A percentile compares a stretch with the other conserved stretches of the same genome.
Evolutionary conservation across 2,888 invertebrate species (phyloP).

Genomic region (Zhuqinia jingwanae): DNA sequence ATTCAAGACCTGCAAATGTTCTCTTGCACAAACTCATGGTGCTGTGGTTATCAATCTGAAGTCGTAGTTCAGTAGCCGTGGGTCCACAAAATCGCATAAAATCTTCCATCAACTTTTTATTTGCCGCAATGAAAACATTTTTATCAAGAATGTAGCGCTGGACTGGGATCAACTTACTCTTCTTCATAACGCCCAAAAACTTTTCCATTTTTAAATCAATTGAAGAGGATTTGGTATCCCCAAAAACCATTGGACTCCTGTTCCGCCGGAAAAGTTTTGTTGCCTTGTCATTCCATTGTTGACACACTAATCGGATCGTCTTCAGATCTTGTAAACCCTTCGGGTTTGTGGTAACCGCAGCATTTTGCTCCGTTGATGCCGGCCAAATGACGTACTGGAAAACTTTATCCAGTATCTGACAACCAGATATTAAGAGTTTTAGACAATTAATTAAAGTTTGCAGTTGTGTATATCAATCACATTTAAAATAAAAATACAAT

Average conservation of each 20-base stretch:
- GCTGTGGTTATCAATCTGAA: constrained; percentile 45
- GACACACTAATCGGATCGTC: constrained; percentile 44
- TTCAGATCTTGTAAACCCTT: not conserved
- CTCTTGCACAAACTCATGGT: constrained; percentile 48
- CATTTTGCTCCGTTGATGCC: not conserved
- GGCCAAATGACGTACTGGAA: constrained; percentile 51
- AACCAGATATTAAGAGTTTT: not conserved
- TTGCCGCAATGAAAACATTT: constrained; percentile 48
- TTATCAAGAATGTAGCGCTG: constrained; percentile 40
- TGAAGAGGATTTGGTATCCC: not conserved
- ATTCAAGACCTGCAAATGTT: constrained; percentile 48
- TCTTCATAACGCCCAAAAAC: constrained; percentile 40
- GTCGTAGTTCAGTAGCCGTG: constrained; percentile 1
- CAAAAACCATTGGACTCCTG: constrained; percentile 10
- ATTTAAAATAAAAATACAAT: not conserved
- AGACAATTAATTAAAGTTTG: not conserved
- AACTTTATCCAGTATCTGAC: constrained; percentile 49
- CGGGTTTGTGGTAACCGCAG: not conserved
- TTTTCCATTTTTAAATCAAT: constrained; percentile 45
- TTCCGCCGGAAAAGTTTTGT: constrained; percentile 46
- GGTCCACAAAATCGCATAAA: constrained; percentile 53
- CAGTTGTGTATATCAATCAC: too few relatives aligned
- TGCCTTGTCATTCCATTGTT: constrained; percentile 52
- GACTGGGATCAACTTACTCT: constrained; percentile 41
- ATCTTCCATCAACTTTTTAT: constrained; percentile 53